Evolutionary conservation across 92 coral and sea anemone genomes (phyloP), one percentile per base, ranked within the genome.

Genomic region (Epizoanthus illoricatus): DNA sequence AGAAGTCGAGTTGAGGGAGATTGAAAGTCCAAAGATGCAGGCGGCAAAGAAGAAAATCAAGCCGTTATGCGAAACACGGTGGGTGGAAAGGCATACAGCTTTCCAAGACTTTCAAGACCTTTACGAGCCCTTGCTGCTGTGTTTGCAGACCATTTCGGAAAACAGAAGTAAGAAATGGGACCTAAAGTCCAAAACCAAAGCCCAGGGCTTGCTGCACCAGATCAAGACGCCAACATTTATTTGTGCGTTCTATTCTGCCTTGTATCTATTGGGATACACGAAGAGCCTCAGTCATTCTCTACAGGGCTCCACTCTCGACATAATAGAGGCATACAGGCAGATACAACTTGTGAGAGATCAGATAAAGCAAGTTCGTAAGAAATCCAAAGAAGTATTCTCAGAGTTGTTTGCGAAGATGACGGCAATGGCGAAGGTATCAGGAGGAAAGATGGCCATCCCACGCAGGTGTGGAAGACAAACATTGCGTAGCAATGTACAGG

Each of bases 41-140:
- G 86, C 79, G 66, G 83, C 86, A 70, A 89, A 83, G 61, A 55
- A 69, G 62, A 86, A 86, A 80, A 79, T 86, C 41, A 78, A 84
- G 87, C 86, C 85, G 71, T 87, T 89, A 56, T 89, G 89, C 43
- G 79, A 86, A 74, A 89, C 92, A 81, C 58, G 90, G 79, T 89
- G 83, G 85, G 91, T 88, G 76, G 92, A 88, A 65, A 88, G 86
- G 64, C 86, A 85, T 74, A 88, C 88, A 58, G 87, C 86, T 66
- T 86, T 89, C 74, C 89, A 85, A 74, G 88, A 81, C 84, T 85
- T 89, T 73, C 87, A 86, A 81, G 90, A 86, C 73, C 83, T 80
- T 6, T 86, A 80, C 75, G 66, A 86, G 33, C 62, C 85, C 52
- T 80, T 80, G 45, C 69, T 81, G 72, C 71, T 74, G 20, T 79